Evolutionary conservation across 2,797 vertebrate genomes (phyloP), one percentile per base, ranked within the genome.

Genomic region (Gymnodraco acuticeps): DNA sequence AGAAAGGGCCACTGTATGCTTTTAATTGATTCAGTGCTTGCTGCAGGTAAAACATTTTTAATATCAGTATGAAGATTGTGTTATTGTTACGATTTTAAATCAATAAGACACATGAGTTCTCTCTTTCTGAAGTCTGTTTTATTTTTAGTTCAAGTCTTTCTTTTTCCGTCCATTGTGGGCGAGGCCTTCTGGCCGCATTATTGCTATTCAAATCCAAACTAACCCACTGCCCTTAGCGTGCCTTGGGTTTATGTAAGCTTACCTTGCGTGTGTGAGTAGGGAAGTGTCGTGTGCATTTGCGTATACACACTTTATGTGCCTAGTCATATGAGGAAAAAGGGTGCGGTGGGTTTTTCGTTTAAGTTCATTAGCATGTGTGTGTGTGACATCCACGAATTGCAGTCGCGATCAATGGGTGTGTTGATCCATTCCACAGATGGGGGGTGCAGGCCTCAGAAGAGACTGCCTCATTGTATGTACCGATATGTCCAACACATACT

Each of bases 201-300:
- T 75, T 11, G 17, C 80, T 81, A 80, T 84, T 84, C 79, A 80
- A 83, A 90, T 85, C 53, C 62, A 70, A n/a, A 74, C 58, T 42
- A 53, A 72, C 70, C 46, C 60, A 58, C 62, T 55, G 31, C 23
- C 64, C 43, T 56, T 33, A 2, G 42, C 53, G 50, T 55, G 64
- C 5, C 4, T 1, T 3, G 2, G 53, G 46, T 77, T 78, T 77
- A 75, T 48, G 16, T 73, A 73, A 68, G 27, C 50, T 61, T 56
- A 48, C 67, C 67, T 70, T 61, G 51, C 43, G 38, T 42, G 19
- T 53, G 23, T 54, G 12, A 41, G 4, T 51, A 14, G 20, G 52
- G 27, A 72, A 47, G 46, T n/a, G 54, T 62, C 1, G 0, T 9
- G 62, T 6, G 10, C 6, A 66, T 86, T 82, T 83, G 64, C 74